Conservation (phyloP, 2,113 vertebrate genomes). For the Sebastes schlegelii region DNA sequence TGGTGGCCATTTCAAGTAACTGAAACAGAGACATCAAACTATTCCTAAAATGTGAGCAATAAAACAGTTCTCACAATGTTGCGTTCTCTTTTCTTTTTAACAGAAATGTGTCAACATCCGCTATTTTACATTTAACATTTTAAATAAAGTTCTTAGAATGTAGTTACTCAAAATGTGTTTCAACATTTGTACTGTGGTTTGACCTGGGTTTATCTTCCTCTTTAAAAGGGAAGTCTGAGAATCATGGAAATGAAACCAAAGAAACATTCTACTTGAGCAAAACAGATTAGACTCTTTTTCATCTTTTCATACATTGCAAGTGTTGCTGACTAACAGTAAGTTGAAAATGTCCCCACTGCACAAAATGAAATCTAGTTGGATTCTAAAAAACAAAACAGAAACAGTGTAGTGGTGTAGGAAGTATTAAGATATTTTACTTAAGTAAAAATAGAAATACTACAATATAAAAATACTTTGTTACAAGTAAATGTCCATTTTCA, state of each 20-base stretch:
- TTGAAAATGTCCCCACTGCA: background rate
- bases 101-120: background rate
- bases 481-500: too few species aligned
- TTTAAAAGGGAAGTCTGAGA: background rate
- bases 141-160: background rate
- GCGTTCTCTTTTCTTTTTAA: background rate
- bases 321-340: background rate
- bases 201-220: background rate
- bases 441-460: too few species aligned
- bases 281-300: background rate
- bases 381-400: slow-evolving; percentile 1
- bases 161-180: background rate
- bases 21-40: background rate
- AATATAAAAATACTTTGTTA: too few species aligned
- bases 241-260: background rate
- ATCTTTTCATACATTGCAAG: background rate
- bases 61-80: background rate
- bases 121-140: background rate
- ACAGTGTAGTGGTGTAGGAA: too few species aligned
- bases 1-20: slow-evolving; percentile 60
- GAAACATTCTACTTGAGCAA: background rate
- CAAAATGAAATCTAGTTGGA: background rate
- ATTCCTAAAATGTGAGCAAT: background rate
- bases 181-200: background rate
- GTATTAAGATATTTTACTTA: too few species aligned